Percentiles rank a stretch among this genome's conserved stretches.
Evolutionary conservation across 2,113 vertebrate genomes (phyloP).

Genomic region (Ictalurus punctatus): DNA sequence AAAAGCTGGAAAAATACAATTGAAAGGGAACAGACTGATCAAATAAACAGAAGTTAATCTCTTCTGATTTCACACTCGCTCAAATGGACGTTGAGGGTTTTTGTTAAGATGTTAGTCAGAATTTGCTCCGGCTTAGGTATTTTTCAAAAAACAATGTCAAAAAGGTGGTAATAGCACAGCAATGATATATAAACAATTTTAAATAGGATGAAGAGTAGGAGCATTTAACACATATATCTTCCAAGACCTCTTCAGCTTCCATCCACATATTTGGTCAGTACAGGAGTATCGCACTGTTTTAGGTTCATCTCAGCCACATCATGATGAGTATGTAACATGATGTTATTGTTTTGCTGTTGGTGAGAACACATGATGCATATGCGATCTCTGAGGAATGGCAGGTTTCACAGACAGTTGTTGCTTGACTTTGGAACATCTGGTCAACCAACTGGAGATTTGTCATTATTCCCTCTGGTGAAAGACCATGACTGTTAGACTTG

Average conservation of each 20-base stretch:
- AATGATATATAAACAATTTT: background rate
- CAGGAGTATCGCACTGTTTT: background rate
- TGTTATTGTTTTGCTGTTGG: constrained; percentile 43
- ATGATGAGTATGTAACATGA: constrained; percentile 1
- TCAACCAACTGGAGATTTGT: constrained; percentile 58
- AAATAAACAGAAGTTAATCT: constrained; percentile 44
- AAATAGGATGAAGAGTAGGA: background rate
- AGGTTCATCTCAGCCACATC: background rate
- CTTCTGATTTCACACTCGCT: constrained; percentile 49
- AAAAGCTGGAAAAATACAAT: constrained; percentile 43
- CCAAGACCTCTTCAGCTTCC: background rate
- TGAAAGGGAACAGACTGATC: constrained; percentile 52
- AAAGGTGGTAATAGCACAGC: background rate
- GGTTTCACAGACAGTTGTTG: constrained; percentile 68
- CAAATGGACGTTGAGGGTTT: background rate
- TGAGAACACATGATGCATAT: constrained; percentile 54
- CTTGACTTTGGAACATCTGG: constrained; percentile 69
- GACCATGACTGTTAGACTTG: constrained; percentile 49
- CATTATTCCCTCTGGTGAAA: constrained; percentile 46
- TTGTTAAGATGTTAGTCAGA: background rate
- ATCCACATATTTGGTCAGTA: background rate
- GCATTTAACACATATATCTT: background rate
- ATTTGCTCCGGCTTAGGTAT: background rate
- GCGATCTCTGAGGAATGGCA: constrained; percentile 54
- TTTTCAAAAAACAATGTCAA: background rate